Base-by-base conservation (phyloP, 2,113 vertebrate species). In the Rhagologus leucostigma region DNA sequence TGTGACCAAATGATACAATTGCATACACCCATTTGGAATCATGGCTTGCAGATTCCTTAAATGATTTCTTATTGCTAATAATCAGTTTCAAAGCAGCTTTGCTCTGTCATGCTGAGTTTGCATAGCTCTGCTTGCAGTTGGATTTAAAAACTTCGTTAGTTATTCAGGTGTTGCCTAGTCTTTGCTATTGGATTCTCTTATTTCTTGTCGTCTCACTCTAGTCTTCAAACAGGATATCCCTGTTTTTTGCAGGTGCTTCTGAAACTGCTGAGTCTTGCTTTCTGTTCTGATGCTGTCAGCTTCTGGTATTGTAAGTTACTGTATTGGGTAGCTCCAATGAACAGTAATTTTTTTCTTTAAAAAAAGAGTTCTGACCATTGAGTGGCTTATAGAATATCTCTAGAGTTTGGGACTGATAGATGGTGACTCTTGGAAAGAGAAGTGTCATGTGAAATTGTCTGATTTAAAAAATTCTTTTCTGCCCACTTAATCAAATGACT, bases 41-140 rank as follows among this genome's bases (percentile, higher is more conserved):
- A 13, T 9, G 52, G 39, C 50, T 92, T 84, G 26, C 23, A 44
- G 7, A 52, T 77, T 78, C 57, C 60, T 71, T 78, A 67, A 70
- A 50, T 74, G 42, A 63, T 15, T 89, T 88, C 62, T 73, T 91
- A 41, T 27, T 78, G 47, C 27, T 84, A 47, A 55, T 69, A 52
- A 76, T 94, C 52, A 33, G 1, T 84, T 91, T 53, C 41, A 83
- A 37, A 41, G 67, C 19, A 35, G 46, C 53, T 88, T 35, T 92
- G 87, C 82, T 90, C 62, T 68, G 87, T 94, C 90, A 76, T 94
- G 63, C 74, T 87, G 88, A 91, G 63, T 49, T 96, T 8, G 3
- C 41, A 10, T 33, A 41, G 27, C 59, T 85, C 65, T 93, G 30
- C 56, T 89, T 87, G 35, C 52, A 13, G 47, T 91, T 73, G 21